These are phyloP conservation scores for Tribolium freemani DNA, from an alignment of 2,888 invertebrate species.

Conservation along the genomic window DNA sequence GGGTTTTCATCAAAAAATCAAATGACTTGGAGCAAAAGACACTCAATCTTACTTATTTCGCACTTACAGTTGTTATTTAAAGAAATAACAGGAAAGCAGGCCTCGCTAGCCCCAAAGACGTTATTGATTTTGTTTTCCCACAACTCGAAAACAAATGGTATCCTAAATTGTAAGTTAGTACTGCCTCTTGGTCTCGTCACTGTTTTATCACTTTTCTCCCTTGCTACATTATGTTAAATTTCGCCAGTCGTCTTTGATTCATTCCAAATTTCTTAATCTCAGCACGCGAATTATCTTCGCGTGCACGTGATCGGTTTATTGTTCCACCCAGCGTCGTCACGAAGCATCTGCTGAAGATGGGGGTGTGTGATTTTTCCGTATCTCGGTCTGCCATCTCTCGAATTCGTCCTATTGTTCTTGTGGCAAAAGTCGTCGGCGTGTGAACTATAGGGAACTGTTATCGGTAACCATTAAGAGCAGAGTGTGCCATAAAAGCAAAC, in stretches of 20 bases:
- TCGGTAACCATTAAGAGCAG: slow-evolving; percentile 62
- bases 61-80: too few species aligned
- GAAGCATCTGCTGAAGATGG: background rate
- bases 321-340: slow-evolving; percentile 2
- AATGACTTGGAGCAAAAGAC: background rate
- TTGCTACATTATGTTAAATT: too few species aligned
- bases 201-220: too few species aligned
- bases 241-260: too few species aligned
- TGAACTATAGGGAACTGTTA: slow-evolving; percentile 52
- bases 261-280: background rate
- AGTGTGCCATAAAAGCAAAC: slow-evolving; percentile 63
- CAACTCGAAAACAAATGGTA: background rate
- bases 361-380: slow-evolving; percentile 19
- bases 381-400: slow-evolving; percentile 31
- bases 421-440: slow-evolving; percentile 36
- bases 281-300: background rate
- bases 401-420: slow-evolving; percentile 37
- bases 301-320: slow-evolving; percentile 19
- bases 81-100: too few species aligned
- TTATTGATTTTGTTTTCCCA: background rate
- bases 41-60: background rate
- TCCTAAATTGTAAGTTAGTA: too few species aligned
- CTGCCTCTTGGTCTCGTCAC: too few species aligned
- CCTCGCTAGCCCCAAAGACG: too few species aligned
- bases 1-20: background rate